Evolutionary conservation across 2,888 invertebrate species (phyloP).

Genomic region (Melieria picta): DNA sequence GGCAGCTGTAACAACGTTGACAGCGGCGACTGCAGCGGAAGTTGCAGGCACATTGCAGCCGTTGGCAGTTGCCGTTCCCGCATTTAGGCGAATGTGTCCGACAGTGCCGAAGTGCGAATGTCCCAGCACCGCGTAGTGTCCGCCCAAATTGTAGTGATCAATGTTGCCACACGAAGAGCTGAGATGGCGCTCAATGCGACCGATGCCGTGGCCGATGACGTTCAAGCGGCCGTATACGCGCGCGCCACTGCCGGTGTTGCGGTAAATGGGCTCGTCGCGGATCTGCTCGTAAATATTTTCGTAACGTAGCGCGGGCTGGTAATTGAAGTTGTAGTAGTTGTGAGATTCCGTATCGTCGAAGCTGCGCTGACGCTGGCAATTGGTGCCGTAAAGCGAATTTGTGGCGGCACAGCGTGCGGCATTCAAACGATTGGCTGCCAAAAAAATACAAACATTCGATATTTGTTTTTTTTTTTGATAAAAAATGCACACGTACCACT

Average conservation of each 20-base stretch:
- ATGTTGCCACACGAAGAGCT: slow-evolving; percentile 76
- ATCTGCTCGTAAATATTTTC: slow-evolving; percentile 71
- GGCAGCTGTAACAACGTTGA: slow-evolving; percentile 23
- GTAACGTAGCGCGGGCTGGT: slow-evolving; percentile 59
- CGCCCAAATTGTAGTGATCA: slow-evolving; percentile 67
- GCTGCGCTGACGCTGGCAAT: slow-evolving; percentile 62
- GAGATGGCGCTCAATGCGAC: slow-evolving; percentile 71
- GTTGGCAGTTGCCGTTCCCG: slow-evolving; percentile 47
- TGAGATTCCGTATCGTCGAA: slow-evolving; percentile 66
- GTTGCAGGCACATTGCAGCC: slow-evolving; percentile 39
- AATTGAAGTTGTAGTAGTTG: slow-evolving; percentile 63
- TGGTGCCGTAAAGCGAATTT: slow-evolving; percentile 46
- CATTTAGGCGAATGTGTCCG: slow-evolving; percentile 65
- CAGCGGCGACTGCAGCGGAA: slow-evolving; percentile 44
- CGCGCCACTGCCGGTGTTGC: slow-evolving; percentile 51
- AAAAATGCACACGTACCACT: slow-evolving; percentile 47
- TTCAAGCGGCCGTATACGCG: slow-evolving; percentile 69
- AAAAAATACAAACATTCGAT: neutral
- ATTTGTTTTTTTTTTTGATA: neutral
- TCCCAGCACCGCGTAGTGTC: slow-evolving; percentile 65
- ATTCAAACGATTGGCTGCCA: slow-evolving; percentile 52
- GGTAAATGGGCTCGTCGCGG: slow-evolving; percentile 67
- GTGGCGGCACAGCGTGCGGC: slow-evolving; percentile 49
- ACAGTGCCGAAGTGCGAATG: slow-evolving; percentile 67
- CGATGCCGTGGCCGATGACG: slow-evolving; percentile 69